Evolutionary conservation across 64 coral and sea anemone species (phyloP), one percentile per base, ranked within the genome.

Genomic region (Porites lutea): DNA sequence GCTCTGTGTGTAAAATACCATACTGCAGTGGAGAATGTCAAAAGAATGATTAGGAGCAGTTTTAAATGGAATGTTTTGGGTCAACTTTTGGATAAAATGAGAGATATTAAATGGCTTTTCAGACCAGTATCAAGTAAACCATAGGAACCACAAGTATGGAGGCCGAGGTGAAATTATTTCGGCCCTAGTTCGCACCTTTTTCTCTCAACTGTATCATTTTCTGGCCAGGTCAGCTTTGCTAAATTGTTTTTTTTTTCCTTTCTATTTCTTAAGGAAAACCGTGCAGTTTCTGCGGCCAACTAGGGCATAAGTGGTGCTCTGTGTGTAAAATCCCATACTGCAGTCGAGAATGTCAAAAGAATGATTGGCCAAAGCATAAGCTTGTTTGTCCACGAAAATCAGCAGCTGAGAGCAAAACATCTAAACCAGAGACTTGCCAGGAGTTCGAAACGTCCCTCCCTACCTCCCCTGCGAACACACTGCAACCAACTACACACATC

Each of bases 1-100:
- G 97, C 77, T 90, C 94, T 69, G 86, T 74, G 18, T 98, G 97
- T 59, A 98, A 98, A 89, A 77, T 90, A 1, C 97, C 90, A 37
- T 98, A 98, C 44, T 98, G 97, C 67, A 96, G 97, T 59, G 70
- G 87, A 20, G 92, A 90, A 2, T 98, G 97, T 49, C 97, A 98
- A 74, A 93, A 88, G n/a, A 71, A 77, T 18, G 90, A 98, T 70
- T 93, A 90, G 91, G 27, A 37, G 1, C 27, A 37, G 27, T 37
- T 37, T 37, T 37, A 37, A 37, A 37, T 37, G 27, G 27, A 0
- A 37, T 37, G 27, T 37, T 37, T 37, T 37, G 27, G 27, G 1
- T 37, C 27, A 37, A 37, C 27, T 37, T 37, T 37, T 37, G 27
- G 27, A 0, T 37, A 37, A 37, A 37, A 37, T 1, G 0, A 37